Conservation (phyloP, 1,140 invertebrate species). For the Subanguina moxae region DNA sequence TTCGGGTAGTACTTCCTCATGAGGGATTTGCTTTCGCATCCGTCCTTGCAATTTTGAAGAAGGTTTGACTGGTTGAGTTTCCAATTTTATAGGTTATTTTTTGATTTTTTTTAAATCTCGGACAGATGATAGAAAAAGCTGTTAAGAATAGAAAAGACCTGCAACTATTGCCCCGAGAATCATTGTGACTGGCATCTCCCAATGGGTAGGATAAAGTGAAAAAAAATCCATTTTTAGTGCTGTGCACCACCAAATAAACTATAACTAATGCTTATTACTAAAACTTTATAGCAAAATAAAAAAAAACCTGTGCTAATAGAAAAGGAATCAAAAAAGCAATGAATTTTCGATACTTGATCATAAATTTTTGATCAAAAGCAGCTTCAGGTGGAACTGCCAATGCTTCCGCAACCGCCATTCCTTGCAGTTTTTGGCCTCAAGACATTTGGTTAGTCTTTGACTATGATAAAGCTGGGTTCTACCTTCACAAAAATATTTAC, state of each 20-base stretch:
- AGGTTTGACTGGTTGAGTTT: no score
- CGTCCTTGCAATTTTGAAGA: no score
- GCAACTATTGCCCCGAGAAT: conserved; percentile 31
- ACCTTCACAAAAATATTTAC: conserved; percentile 40
- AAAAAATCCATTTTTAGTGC: conserved; percentile 32
- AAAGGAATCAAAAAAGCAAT: conserved; percentile 46
- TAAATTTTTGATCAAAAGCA: conserved; percentile 32
- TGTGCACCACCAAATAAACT: conserved; percentile 29
- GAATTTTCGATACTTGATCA: conserved; percentile 43
- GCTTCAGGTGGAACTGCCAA: conserved; percentile 27
- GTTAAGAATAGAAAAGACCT: conserved; percentile 16
- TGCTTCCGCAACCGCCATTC: conserved; percentile 19
- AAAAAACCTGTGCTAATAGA: conserved; percentile 40
- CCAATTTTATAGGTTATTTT: background rate
- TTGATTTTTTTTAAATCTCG: no score
- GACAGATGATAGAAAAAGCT: no score
- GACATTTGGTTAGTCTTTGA: background rate
- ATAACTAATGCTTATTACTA: no score
- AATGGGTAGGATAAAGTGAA: conserved; percentile 31
- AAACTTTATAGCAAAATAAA: no score
- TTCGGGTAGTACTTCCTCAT: no score
- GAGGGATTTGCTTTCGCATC: no score
- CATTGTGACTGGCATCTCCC: conserved; percentile 43
- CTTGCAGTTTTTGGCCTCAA: conserved; percentile 42
- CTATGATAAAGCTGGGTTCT: background rate